These are phyloP conservation scores for Coelopa pilipes DNA, from an alignment of 2,888 invertebrate species.

Conservation along the genomic window DNA sequence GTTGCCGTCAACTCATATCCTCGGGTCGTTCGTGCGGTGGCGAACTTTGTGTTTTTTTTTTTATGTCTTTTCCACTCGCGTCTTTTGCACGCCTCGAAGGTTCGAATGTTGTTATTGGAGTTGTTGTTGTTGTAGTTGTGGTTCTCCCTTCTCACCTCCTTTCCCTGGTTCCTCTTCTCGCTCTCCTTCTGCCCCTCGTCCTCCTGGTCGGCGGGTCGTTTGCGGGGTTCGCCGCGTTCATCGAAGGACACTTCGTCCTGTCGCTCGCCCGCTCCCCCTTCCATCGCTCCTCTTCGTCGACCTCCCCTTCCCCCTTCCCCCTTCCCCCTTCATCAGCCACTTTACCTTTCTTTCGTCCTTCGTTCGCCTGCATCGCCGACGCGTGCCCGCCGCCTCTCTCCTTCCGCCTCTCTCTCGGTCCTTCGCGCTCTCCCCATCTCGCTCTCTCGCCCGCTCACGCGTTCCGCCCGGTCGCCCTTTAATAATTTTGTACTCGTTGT, in stretches of 20 bases:
- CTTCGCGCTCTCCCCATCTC: background rate
- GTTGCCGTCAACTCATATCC: background rate
- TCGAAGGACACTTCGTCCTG: constrained; percentile 21
- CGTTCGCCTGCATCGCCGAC: background rate
- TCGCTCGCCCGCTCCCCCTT: background rate
- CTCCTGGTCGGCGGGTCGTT: background rate
- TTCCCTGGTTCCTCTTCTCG: no score
- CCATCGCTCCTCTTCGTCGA: no score
- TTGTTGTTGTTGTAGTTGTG: no score
- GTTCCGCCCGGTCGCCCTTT: background rate
- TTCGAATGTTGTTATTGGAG: no score
- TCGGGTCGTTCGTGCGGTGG: background rate
- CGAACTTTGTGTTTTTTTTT: background rate
- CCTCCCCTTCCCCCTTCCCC: no score
- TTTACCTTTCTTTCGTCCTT: background rate
- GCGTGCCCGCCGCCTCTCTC: background rate
- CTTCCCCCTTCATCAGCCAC: no score
- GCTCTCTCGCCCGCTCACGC: background rate
- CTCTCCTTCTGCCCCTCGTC: no score
- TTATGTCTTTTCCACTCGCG: no score
- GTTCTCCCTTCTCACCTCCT: no score
- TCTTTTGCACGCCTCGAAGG: no score
- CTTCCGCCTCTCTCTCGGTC: no score
- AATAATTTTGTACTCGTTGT: no score
- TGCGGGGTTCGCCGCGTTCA: constrained; percentile 11